Conservation (phyloP, 1,140 invertebrate genomes). For the Anoplophora glabripennis region DNA sequence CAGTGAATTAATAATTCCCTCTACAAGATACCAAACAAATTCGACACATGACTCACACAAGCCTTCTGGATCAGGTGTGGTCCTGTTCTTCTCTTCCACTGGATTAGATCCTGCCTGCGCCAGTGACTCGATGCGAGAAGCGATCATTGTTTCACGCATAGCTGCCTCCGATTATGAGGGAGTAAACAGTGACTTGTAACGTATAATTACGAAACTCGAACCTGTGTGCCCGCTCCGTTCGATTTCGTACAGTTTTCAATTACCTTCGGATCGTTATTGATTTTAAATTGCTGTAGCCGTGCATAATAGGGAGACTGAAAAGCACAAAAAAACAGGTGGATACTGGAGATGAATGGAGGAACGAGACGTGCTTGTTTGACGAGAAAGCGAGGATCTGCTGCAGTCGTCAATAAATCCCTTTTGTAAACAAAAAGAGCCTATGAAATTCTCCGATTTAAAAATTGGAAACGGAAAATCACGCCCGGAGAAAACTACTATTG, state of each 20-base stretch:
- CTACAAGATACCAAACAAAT: conserved; percentile 9
- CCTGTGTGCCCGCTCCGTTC: conserved; percentile 11
- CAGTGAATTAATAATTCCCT: too few species aligned
- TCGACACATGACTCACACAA: conserved; percentile 22
- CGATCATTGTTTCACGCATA: conserved; percentile 42
- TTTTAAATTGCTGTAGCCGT: conserved; percentile 19
- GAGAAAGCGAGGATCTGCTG: too few species aligned
- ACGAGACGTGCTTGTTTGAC: too few species aligned
- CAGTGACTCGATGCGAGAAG: conserved; percentile 34
- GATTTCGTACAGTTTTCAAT: conserved; percentile 20
- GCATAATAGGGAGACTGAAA: conserved; percentile 11
- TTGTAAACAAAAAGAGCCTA: too few species aligned
- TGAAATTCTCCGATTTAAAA: too few species aligned
- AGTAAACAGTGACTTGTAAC: conserved; percentile 34
- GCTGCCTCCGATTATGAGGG: conserved; percentile 38
- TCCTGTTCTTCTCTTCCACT: conserved; percentile 17
- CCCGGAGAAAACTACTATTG: too few species aligned
- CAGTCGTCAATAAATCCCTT: too few species aligned
- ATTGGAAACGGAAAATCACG: too few species aligned
- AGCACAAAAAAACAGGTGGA: conserved; percentile 1
- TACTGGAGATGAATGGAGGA: background rate
- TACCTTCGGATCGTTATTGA: conserved; percentile 23
- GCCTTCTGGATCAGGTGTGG: conserved; percentile 32
- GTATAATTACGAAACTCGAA: conserved; percentile 36
- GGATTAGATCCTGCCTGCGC: conserved; percentile 35